phyloP scores from a whole-genome alignment of 2,797 vertebrate species.

The Clarias fuscus region DNA sequence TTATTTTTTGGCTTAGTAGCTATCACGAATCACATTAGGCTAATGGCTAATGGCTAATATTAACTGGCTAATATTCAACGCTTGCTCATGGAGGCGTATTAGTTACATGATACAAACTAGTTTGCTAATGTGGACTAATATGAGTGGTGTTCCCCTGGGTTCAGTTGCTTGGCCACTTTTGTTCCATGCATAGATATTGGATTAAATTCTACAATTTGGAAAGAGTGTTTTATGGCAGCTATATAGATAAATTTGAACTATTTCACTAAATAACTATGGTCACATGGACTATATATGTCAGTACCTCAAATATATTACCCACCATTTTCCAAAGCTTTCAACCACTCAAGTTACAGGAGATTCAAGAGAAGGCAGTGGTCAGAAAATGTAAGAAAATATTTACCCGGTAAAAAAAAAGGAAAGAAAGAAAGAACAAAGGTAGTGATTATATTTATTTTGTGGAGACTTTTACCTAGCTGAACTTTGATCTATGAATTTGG shows the following conservation, averaged over 20 bases:
- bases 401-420: not conserved
- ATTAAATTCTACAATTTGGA: not conserved
- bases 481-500: not conserved
- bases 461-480: not conserved
- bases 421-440: not conserved
- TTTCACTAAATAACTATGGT: not conserved
- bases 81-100: not conserved
- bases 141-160: not conserved
- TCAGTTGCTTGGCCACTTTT: not conserved
- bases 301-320: not conserved
- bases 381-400: not conserved
- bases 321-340: not conserved
- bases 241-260: not conserved
- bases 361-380: not conserved
- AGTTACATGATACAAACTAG: not conserved
- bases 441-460: not conserved
- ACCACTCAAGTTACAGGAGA: not conserved
- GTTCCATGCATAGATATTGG: not conserved
- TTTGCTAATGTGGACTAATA: not conserved
- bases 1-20: not conserved
- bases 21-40: not conserved
- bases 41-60: too few species aligned
- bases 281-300: not conserved
- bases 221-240: not conserved
- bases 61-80: not conserved